Percentiles rank a stretch among this genome's conserved stretches.
phyloP scores from a whole-genome alignment of 1,140 invertebrate genomes.

The Ladona fulva region DNA sequence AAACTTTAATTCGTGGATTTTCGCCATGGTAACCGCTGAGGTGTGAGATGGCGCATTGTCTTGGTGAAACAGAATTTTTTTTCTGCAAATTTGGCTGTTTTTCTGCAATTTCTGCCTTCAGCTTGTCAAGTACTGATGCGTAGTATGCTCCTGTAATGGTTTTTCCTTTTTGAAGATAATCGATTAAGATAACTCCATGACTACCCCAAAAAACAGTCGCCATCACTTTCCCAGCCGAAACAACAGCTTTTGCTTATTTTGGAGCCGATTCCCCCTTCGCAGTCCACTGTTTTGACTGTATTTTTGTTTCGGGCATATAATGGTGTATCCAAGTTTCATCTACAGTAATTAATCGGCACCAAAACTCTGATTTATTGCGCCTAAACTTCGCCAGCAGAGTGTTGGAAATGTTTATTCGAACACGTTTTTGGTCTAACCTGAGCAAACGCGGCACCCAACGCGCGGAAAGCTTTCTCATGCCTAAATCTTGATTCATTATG shows the following conservation, averaged over 20 bases:
- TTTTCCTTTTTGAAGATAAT: constrained; percentile 28
- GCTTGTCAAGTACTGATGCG: too few species aligned
- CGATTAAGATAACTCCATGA: too few species aligned
- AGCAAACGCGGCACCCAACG: constrained; percentile 19
- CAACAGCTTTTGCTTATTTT: too few species aligned
- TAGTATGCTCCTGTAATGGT: constrained; percentile 36
- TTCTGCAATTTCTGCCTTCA: too few species aligned
- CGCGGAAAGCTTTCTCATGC: constrained; percentile 19
- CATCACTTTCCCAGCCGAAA: constrained; percentile 28
- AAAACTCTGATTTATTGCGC: constrained; percentile 19
- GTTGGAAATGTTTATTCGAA: constrained; percentile 17
- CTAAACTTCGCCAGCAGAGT: constrained; percentile 23
- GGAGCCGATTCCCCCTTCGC: too few species aligned
- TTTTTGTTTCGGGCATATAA: constrained; percentile 22
- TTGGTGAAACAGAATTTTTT: too few species aligned
- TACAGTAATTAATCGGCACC: constrained; percentile 21
- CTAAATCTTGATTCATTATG: constrained; percentile 23
- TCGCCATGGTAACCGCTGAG: too few species aligned
- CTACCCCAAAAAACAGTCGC: constrained; percentile 33
- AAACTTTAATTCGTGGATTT: too few species aligned
- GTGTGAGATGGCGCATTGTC: too few species aligned
- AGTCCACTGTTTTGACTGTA: constrained; percentile 21
- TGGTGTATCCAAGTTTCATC: constrained; percentile 25
- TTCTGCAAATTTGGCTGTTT: too few species aligned
- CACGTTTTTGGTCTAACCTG: constrained; percentile 21